Base-by-base conservation (phyloP, 2,888 invertebrate genomes). In the Deilephila porcellus region DNA sequence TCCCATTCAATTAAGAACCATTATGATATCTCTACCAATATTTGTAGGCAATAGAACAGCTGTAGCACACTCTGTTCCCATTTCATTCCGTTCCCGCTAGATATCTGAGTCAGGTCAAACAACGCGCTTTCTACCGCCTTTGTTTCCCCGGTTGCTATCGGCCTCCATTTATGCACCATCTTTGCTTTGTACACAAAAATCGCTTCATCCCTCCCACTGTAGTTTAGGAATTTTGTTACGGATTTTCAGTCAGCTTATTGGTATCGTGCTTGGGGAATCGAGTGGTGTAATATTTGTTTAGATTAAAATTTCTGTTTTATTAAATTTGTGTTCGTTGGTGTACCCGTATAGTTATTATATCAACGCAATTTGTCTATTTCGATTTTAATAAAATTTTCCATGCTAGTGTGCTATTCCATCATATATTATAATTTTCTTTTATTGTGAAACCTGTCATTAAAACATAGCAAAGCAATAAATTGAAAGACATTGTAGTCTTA, bases 71-170 rank as follows among this genome's bases (percentile, higher is more conserved):
- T n/a, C 56, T 56, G 56, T 3, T n/a, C 56, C 7, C n/a, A n/a
- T 62, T 62, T 62, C 6, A 62, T 62, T 32, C 32, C 29, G 29
- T 19, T 62, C 6, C 73, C 80, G 78, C 74, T 56, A 79, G 80
- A 82, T 82, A 84, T 86, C 85, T 82, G 86, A 87, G 82, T 87
- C 88, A 86, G 87, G 83, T 83, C 87, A 88, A 89, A 90, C 86
- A 87, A 74, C 73, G 78, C 75, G 80, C 80, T 78, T 78, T 75
- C 78, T 78, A 75, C 77, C 78, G 79, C 80, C 82, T 88, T 89
- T 89, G 86, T 88, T 88, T 83, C 79, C 80, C 32, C 62, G 32
- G 11, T 62, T 77, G 77, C 80, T 84, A 84, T 83, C 84, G 77
- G 76, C 80, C 80, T 80, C 81, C 82, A 83, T 86, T 83, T 84